phyloP scores from a whole-genome alignment of 2,113 vertebrate species.

The Junco hyemalis region DNA sequence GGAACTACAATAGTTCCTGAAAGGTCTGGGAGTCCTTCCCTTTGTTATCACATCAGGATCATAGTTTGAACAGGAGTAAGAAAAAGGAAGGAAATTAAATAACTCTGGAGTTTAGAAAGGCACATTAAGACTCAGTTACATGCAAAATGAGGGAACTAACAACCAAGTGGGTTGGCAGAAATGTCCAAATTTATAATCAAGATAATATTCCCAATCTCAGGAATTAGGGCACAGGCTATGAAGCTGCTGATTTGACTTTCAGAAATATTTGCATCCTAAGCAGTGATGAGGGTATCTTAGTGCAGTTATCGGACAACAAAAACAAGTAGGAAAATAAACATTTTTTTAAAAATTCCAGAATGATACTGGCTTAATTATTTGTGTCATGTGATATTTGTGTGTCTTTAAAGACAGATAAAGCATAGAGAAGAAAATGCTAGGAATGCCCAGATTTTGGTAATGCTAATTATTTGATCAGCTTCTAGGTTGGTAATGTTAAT shows the following conservation, averaged over 20 bases:
- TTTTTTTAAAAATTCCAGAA: not conserved
- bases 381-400: not conserved
- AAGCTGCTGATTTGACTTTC: not conserved
- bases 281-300: not conserved
- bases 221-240: not conserved
- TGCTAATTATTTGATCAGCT: too few species aligned
- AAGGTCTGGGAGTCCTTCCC: constrained; percentile 54
- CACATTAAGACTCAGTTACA: not conserved
- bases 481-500: not conserved
- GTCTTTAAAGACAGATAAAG: not conserved
- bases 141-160: constrained; percentile 59
- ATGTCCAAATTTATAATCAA: constrained; percentile 15
- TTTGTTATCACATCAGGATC: constrained; percentile 40
- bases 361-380: not conserved
- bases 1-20: constrained; percentile 41
- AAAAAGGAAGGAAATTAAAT: constrained; percentile 72
- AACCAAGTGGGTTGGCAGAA: not conserved
- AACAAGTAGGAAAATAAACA: not conserved
- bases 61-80: constrained; percentile 38
- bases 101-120: constrained; percentile 45
- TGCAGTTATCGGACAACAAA: not conserved
- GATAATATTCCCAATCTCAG: not conserved
- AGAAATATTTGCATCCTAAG: not conserved
- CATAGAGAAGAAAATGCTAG: not conserved
- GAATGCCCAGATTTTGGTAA: not conserved